Conservation (phyloP, 2,797 vertebrate genomes). For the Anas bernieri region DNA sequence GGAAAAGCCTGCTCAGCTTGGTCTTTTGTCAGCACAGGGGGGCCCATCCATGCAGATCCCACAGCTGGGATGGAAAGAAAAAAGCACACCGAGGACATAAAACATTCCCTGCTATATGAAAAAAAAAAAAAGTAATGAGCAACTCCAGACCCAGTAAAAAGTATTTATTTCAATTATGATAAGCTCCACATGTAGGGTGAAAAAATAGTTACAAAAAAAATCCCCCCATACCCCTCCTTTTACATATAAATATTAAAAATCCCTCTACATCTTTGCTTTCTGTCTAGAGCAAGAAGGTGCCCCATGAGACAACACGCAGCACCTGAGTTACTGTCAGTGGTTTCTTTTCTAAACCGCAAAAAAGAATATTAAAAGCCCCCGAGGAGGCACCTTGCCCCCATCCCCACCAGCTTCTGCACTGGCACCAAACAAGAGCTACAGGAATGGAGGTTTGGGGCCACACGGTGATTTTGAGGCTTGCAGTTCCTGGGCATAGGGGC, state of each 20-base stretch:
- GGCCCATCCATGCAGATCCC: fast-evolving
- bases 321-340: background rate
- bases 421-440: fast-evolving
- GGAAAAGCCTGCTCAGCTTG: background rate
- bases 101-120: background rate
- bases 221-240: slow-evolving; percentile 7
- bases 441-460: background rate
- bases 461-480: background rate
- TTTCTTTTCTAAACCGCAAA: background rate
- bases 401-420: background rate
- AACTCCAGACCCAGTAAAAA: slow-evolving; percentile 37
- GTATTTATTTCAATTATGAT: slow-evolving; percentile 57
- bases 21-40: background rate
- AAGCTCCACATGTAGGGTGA: background rate
- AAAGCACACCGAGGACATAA: background rate
- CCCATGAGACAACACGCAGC: background rate
- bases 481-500: background rate
- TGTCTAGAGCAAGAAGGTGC: background rate
- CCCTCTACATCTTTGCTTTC: slow-evolving; percentile 17
- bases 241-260: slow-evolving; percentile 66
- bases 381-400: background rate
- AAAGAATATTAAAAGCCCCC: background rate
- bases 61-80: background rate
- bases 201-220: slow-evolving; percentile 64
- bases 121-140: background rate